These are phyloP conservation scores for Coenonympha arcania DNA, from an alignment of 2,888 invertebrate species.

Conservation along the genomic window DNA sequence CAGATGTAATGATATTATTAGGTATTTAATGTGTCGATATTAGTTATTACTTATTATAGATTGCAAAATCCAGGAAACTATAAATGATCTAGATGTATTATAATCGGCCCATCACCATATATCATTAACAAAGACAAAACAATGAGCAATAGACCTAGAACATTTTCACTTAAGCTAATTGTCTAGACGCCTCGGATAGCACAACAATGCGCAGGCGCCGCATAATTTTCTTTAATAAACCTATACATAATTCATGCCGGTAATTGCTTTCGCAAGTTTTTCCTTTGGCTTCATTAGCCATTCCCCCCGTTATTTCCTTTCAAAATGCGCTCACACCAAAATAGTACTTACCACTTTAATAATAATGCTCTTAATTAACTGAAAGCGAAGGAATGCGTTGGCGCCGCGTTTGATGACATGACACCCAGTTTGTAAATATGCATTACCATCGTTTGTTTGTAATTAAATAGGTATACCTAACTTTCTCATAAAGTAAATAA, in stretches of 20 bases:
- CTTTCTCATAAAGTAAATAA: constrained; percentile 18
- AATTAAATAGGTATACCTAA: constrained; percentile 20
- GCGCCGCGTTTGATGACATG: constrained; percentile 37
- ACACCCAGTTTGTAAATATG: constrained; percentile 49
- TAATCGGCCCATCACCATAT: too few relatives aligned
- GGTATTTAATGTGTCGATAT: too few relatives aligned
- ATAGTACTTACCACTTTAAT: constrained; percentile 10
- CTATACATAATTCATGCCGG: constrained; percentile 19
- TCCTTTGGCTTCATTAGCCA: constrained; percentile 15
- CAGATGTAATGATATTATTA: too few relatives aligned
- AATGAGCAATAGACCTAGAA: background rate
- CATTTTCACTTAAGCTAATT: constrained; percentile 7
- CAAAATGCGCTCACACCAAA: constrained; percentile 2
- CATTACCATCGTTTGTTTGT: constrained; percentile 33
- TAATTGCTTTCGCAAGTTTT: constrained; percentile 24
- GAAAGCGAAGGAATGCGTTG: constrained; percentile 24
- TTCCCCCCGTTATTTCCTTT: constrained; percentile 7
- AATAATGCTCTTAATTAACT: constrained; percentile 28
- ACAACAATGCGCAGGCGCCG: constrained; percentile 22
- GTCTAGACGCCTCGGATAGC: background rate
- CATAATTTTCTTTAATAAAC: constrained; percentile 13
- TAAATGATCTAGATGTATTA: too few relatives aligned
- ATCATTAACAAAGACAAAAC: background rate
- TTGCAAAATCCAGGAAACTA: too few relatives aligned
- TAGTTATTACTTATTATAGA: too few relatives aligned